Base-by-base conservation (phyloP, 2,888 invertebrate genomes). In the Euzophera pinguis region DNA sequence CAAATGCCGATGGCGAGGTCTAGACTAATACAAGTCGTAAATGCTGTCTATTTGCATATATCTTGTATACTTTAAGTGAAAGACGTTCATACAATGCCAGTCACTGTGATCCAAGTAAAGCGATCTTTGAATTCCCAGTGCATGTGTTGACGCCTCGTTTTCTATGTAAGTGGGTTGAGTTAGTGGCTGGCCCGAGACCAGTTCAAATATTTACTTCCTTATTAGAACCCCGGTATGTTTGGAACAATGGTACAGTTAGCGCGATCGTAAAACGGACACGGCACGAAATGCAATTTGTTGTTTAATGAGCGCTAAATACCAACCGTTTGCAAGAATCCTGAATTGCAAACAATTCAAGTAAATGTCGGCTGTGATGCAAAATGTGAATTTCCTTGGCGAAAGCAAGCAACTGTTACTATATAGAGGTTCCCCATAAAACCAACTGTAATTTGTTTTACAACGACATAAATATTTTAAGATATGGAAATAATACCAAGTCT, bases 141-240 rank as follows among this genome's bases (percentile, higher is more conserved):
- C 53, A 57, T 63, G 56, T 63, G 58, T 57, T 63, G 53, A 58
- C 65, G 64, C 59, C 63, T 57, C 60, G 60, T 71, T 66, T 63
- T 61, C 59, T 57, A 63, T 69, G 63, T 64, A 71, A 73, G 73
- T 77, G 69, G 69, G 73, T 64, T 70, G 68, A 67, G 76, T 75
- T 71, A 74, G 69, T 69, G 64, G 45, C 45, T 67, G 60, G 65
- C 58, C 57, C 61, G 53, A 65, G 73, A 68, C 71, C 75, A 66
- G 69, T 76, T 71, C 79, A 84, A 88, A 88, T 82, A 84, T 87
- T 87, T 71, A 82, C 88, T 89, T 89, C 89, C 89, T 88, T 81
- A 85, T 89, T 87, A 86, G 78, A 70, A 64, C 66, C 69, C 65
- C 22, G 51, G 41, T 34, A 55, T 69, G 67, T 60, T 63, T 61